Evolutionary conservation across 2,797 vertebrate species (phyloP), one percentile per base, ranked within the genome.

Genomic region (Pterois miles): DNA sequence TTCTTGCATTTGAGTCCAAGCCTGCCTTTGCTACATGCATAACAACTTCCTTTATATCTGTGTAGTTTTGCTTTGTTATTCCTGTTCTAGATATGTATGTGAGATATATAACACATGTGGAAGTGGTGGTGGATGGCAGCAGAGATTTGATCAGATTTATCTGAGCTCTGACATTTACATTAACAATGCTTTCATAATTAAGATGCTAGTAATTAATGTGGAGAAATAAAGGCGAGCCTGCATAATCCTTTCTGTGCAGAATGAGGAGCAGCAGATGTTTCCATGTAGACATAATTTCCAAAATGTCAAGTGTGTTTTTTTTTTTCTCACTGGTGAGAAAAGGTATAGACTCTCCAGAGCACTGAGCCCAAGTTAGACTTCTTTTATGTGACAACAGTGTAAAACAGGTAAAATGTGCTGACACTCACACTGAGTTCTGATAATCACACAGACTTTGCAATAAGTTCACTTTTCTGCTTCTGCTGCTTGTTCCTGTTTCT

Each of bases 41-140:
- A n/a, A n/a, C n/a, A n/a, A n/a, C n/a, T n/a, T 86, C 64, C 80
- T 65, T 88, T 58, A 57, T 14, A 69, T 89, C 83, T 91, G 90
- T 89, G 92, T 92, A 92, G 79, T 66, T 57, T 54, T 83, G 76
- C 84, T 82, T 85, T 40, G 25, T 72, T 63, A 63, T 76, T 76
- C 71, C 65, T 87, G 80, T 83, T 88, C 65, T 66, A 74, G 59
- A 56, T 63, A 18, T 23, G 38, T n/a, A 60, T 60, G n/a, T 36
- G 38, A 14, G 64, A 67, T 11, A 18, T 5, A 38, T 12, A 18
- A 25, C 4, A 40, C 18, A 40, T 68, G 7, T 34, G 22, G 50
- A 22, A 23, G 20, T 12, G 40, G 8, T 11, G 18, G 29, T 50
- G 31, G 16, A 3, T 48, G 11, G 22, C 65, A 2, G 20, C 8